Percentiles rank a stretch among this genome's conserved stretches.
These are phyloP conservation scores for Tachina lurida DNA, from an alignment of 2,888 invertebrate species.

Conservation along the genomic window DNA sequence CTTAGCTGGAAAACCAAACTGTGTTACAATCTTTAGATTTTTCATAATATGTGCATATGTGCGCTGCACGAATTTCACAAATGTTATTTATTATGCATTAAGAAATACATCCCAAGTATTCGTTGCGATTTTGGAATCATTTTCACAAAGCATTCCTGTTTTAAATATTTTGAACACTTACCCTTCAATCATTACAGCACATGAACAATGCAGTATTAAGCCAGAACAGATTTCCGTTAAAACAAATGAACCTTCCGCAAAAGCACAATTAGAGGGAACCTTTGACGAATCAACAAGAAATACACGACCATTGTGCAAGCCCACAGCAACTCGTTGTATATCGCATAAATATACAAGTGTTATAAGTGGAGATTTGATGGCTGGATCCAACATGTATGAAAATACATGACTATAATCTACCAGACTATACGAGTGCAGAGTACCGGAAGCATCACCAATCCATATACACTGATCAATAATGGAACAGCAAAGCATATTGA, in stretches of 20 bases:
- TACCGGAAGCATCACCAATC: slow-evolving; percentile 95
- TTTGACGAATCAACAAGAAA: slow-evolving; percentile 88
- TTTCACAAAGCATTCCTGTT: too few relatives aligned
- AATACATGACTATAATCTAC: slow-evolving; percentile 85
- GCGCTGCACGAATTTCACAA: too few relatives aligned
- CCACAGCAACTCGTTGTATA: slow-evolving; percentile 90
- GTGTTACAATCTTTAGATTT: too few relatives aligned
- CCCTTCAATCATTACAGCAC: slow-evolving; percentile 84
- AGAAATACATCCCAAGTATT: too few relatives aligned
- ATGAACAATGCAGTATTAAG: slow-evolving; percentile 87
- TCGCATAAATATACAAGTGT: slow-evolving; percentile 87
- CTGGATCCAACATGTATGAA: slow-evolving; percentile 88
- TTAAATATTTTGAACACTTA: slow-evolving; percentile 71
- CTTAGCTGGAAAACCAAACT: too few relatives aligned
- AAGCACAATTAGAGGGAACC: slow-evolving; percentile 85
- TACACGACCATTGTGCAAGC: slow-evolving; percentile 90
- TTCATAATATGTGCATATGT: too few relatives aligned
- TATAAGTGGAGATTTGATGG: slow-evolving; percentile 86
- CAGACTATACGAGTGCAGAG: slow-evolving; percentile 91
- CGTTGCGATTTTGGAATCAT: too few relatives aligned
- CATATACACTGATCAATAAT: slow-evolving; percentile 91
- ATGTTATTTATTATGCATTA: too few relatives aligned
- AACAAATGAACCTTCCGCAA: slow-evolving; percentile 90
- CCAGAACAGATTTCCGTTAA: slow-evolving; percentile 90
- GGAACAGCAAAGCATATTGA: slow-evolving; percentile 84